These are phyloP conservation scores for Mesitornis unicolor DNA, from an alignment of 2,113 vertebrate genomes.

Conservation along the genomic window DNA sequence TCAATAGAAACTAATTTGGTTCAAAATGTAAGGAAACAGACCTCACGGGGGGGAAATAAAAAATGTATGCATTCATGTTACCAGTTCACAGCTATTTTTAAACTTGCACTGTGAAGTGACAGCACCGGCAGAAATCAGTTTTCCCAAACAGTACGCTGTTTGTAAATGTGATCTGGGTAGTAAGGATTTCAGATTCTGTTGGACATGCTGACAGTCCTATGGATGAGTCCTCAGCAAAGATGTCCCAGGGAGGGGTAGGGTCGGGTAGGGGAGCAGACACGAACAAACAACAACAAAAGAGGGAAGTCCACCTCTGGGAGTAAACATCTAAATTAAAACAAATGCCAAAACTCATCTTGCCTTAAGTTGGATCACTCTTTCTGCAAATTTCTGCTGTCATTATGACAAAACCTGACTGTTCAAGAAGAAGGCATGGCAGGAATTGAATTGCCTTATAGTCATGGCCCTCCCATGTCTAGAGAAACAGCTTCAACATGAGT, in stretches of 20 bases:
- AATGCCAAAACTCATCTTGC: neutral
- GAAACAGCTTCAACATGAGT: neutral
- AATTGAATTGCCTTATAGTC: neutral
- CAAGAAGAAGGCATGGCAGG: neutral
- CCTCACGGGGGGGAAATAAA: neutral
- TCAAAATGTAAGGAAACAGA: slow-evolving; percentile 39
- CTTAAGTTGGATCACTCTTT: neutral
- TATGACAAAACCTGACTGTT: neutral
- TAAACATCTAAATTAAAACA: neutral
- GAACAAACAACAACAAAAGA: neutral
- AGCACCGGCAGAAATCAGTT: slow-evolving; percentile 16
- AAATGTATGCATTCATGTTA: slow-evolving; percentile 4
- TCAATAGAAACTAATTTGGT: slow-evolving; percentile 49
- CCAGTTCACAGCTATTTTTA: slow-evolving; percentile 29
- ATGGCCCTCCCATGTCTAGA: neutral
- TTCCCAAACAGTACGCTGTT: neutral
- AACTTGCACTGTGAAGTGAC: neutral
- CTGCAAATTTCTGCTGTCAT: neutral
- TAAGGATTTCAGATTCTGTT: neutral
- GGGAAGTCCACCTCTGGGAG: neutral
- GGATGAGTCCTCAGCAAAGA: neutral
- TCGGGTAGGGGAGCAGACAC: neutral
- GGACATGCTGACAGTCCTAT: neutral
- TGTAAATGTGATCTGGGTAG: neutral
- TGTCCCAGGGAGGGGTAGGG: neutral